Evolutionary conservation across 2,797 vertebrate species (phyloP), one percentile per base, ranked within the genome.

Genomic region (Myiotriccus ornatus): DNA sequence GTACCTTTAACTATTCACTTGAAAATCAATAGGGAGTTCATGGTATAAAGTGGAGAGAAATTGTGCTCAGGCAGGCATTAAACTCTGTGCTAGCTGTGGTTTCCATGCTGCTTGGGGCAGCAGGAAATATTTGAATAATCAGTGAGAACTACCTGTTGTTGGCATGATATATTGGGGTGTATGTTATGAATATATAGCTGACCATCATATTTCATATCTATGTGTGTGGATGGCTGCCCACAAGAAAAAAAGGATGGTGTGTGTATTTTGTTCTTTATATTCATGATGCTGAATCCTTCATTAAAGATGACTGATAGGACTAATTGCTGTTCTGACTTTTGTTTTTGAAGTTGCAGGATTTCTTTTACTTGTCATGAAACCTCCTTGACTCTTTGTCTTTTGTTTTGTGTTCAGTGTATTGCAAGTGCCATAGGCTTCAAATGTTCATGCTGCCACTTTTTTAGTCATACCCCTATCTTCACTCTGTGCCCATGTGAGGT

Each of bases 21-120:
- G 78, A 69, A 85, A 85, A 87, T 87, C 85, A 80, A 9, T 27
- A 56, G 32, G 34, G 46, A 84, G 32, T 71, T 90, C 10, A 15
- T 78, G 60, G 28, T 78, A 28, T 30, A 47, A 88, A 87, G 35
- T 2, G 8, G 12, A 69, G 47, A 67, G 64, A 64, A 78, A 68
- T 81, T 2, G 0, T 53, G 44, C 50, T 46, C 43, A 35, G 18
- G 9, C 19, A 78, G 69, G 24, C 30, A 70, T 28, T 13, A 1
- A n/a, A 10, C 16, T 57, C 32, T 37, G 44, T 17, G 11, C 12
- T 4, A 1, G 34, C 8, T 35, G 1, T 7, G 3, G 11, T 37
- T 94, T 74, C 76, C 15, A 7, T 37, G 53, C 5, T 1, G 1
- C n/a, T 64, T 74, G 64, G 49, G 22, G 44, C 73, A 77, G 27